Conservation (phyloP, 1,140 invertebrate genomes). For the Leucophenga varia region DNA sequence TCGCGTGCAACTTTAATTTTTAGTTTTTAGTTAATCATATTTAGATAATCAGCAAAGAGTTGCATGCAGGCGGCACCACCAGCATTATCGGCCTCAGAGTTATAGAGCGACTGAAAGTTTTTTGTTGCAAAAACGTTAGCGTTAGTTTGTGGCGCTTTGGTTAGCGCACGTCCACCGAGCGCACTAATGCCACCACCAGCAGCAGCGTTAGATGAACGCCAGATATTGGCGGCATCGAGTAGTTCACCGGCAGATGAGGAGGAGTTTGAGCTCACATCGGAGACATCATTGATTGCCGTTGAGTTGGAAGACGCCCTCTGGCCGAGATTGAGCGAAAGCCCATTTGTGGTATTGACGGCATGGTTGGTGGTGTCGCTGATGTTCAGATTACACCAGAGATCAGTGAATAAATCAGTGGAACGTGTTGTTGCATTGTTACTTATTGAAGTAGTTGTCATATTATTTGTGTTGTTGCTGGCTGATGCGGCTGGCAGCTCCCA, state of each 20-base stretch:
- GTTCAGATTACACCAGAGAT: conserved; percentile 45
- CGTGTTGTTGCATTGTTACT: background rate
- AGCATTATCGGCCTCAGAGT: conserved; percentile 31
- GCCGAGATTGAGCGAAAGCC: background rate
- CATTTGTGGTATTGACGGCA: background rate
- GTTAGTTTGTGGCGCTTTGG: conserved; percentile 15
- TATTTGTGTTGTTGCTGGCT: conserved; percentile 8
- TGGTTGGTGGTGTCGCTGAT: conserved; percentile 27
- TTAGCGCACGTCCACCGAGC: conserved; percentile 12
- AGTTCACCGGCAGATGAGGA: conserved; percentile 35
- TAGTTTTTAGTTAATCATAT: conserved; percentile 64
- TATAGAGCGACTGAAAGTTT: no score
- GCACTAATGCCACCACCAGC: conserved; percentile 4
- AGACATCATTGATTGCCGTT: conserved; percentile 18
- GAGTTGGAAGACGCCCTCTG: conserved; percentile 7
- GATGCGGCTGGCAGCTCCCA: conserved; percentile 40
- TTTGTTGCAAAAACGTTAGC: conserved; percentile 17
- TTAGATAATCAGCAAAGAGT: conserved; percentile 64
- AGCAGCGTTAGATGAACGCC: conserved; percentile 21
- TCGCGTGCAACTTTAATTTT: conserved; percentile 11
- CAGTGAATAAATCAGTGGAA: conserved; percentile 42
- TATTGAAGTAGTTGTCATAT: background rate
- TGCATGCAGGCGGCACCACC: conserved; percentile 59
- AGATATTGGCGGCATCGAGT: conserved; percentile 35
- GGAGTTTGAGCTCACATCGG: conserved; percentile 43